Base-by-base conservation (phyloP, 2,113 vertebrate genomes). In the Sterna hirundo region DNA sequence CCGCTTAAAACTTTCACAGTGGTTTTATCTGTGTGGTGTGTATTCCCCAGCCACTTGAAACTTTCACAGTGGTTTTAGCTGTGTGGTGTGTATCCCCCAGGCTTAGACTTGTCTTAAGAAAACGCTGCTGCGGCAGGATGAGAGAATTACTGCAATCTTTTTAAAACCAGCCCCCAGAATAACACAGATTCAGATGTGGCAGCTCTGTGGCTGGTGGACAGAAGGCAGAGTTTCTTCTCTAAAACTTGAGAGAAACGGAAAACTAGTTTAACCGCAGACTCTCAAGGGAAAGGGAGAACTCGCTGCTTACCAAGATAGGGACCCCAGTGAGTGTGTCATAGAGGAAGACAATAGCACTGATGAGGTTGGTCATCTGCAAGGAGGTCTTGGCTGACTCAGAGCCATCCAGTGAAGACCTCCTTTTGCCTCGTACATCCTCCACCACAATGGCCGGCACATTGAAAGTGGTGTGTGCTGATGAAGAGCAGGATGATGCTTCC, bases 271-370 rank as follows among this genome's bases (percentile, higher is more conserved):
- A 75, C 29, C 64, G 27, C n/a, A 54, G 51, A 13, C 49, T 79
- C 64, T 57, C 74, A 88, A 23, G 52, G 71, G 86, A 74, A 74
- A 90, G 42, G 23, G 76, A 88, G 32, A 94, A 70, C 75, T 88
- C 6, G 22, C 47, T 96, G 46, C 98, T 98, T 98, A 98, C 98
- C 98, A 98, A 96, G 97, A 98, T 98, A 44, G 98, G 98, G 64
- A 98, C 98, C 90, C 98, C 98, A 26, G 98, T 98, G 86, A 98
- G 98, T 0, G 98, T 98, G 96, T 98, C 98, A 44, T 98, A 98
- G 84, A 98, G 98, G 96, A 98, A 98, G 95, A 98, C 98, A 89
- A 98, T 98, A 75, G 98, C 98, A 14, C 98, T 98, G 94, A 98
- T 98, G 96, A 98, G 97, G 93, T 98, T 98, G 96, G 98, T 98